Evolutionary conservation across 2,113 vertebrate genomes (phyloP).

Genomic region (Tragelaphus strepsiceros): DNA sequence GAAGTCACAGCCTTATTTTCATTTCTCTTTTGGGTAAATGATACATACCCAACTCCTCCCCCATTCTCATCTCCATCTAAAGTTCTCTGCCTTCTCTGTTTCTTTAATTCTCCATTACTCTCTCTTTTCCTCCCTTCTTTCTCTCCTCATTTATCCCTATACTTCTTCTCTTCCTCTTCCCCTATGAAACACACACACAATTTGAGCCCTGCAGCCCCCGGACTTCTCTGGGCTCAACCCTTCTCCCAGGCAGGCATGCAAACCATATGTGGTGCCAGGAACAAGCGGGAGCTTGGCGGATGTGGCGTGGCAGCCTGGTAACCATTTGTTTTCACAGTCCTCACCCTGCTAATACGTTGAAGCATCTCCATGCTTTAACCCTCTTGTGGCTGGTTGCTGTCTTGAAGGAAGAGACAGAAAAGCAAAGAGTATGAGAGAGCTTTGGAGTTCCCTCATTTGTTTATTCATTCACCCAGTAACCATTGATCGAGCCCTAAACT

Average conservation of each 20-base stretch:
- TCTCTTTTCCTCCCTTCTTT: neutral
- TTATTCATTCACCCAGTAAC: neutral
- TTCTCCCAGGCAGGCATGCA: neutral
- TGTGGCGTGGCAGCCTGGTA: slow-evolving; percentile 57
- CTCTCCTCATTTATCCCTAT: neutral
- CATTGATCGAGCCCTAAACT: neutral
- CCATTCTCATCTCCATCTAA: neutral
- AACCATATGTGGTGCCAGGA: slow-evolving; percentile 60
- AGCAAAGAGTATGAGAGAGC: neutral
- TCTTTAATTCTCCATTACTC: neutral
- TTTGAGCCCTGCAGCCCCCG: neutral
- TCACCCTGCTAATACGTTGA: slow-evolving; percentile 42
- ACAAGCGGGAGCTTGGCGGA: slow-evolving; percentile 45
- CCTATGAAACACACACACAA: neutral
- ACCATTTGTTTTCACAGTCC: slow-evolving; percentile 66
- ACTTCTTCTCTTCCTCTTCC: neutral
- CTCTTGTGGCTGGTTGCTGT: slow-evolving; percentile 29
- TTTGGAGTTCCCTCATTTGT: neutral
- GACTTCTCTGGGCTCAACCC: slow-evolving; percentile 20
- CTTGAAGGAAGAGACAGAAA: neutral
- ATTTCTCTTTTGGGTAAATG: neutral
- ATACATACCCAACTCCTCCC: too few species aligned
- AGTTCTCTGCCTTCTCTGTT: neutral
- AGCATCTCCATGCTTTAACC: slow-evolving; percentile 58
- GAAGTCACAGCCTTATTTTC: neutral